Percentiles rank a stretch among this genome's conserved stretches.
These are phyloP conservation scores for Caiman crocodilus DNA, from an alignment of 2,797 vertebrate species.

Conservation along the genomic window DNA sequence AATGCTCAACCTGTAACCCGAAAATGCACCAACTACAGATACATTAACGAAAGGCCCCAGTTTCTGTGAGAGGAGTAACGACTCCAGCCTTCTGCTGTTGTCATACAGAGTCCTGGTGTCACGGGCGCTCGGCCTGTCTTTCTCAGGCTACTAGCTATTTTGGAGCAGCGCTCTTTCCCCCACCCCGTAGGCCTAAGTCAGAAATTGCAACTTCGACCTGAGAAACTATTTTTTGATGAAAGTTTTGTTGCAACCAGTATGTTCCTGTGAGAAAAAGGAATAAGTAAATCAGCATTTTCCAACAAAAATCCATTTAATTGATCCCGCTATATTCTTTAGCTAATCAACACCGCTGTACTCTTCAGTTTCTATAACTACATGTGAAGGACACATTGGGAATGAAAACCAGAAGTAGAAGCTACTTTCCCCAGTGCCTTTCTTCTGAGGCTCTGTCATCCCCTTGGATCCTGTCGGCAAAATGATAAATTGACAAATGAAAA, in stretches of 20 bases:
- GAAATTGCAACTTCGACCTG: not conserved
- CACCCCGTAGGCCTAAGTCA: not conserved
- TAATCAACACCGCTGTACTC: not conserved
- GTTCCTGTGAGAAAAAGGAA: not conserved
- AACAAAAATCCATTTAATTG: not conserved
- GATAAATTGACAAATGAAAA: conserved; percentile 24
- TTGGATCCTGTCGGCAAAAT: conserved; percentile 7
- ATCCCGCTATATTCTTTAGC: not conserved
- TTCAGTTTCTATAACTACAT: not conserved
- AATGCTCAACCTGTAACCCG: too few relatives aligned
- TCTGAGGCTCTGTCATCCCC: not conserved
- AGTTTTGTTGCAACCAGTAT: not conserved
- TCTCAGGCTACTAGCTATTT: too few relatives aligned
- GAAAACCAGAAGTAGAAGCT: not conserved
- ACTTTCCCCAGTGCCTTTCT: not conserved
- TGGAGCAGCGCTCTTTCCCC: too few relatives aligned
- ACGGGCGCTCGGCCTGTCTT: too few relatives aligned
- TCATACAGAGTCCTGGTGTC: too few relatives aligned
- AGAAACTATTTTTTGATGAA: not conserved
- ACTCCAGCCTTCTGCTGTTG: too few relatives aligned
- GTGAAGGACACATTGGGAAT: conserved; percentile 32
- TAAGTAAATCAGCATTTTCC: not conserved
- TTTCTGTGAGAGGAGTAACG: too few relatives aligned
- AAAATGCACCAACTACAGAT: too few relatives aligned
- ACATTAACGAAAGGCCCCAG: too few relatives aligned